Conservation (phyloP, 2,797 vertebrate genomes). For the Moxostoma hubbsi region DNA sequence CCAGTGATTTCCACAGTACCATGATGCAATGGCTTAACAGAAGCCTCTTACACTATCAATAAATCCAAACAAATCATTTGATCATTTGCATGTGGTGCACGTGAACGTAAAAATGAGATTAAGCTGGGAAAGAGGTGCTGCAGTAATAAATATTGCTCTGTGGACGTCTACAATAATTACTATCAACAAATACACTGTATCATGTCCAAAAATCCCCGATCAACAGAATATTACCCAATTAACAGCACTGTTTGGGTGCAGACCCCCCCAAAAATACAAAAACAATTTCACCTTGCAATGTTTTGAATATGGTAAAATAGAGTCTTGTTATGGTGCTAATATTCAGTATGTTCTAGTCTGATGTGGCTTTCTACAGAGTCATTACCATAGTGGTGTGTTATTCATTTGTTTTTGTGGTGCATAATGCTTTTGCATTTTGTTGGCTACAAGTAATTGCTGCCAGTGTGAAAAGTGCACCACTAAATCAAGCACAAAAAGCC, state of each 20-base stretch:
- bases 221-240: too few species aligned
- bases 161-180: constrained; percentile 13
- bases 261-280: too few species aligned
- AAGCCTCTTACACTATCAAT: constrained; percentile 32
- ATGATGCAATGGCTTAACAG: constrained; percentile 25
- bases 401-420: background rate
- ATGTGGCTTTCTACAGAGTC: background rate
- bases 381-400: background rate
- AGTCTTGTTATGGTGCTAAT: background rate
- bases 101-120: constrained; percentile 47
- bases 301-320: too few species aligned
- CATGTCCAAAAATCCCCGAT: background rate
- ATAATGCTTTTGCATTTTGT: background rate
- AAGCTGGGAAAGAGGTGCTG: constrained; percentile 10
- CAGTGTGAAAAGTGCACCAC: background rate
- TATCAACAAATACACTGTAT: background rate
- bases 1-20: background rate
- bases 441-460: background rate
- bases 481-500: constrained; percentile 42
- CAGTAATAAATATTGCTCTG: constrained; percentile 26
- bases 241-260: background rate
- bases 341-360: background rate
- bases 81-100: constrained; percentile 32
- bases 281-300: too few species aligned
- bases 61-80: constrained; percentile 42